Conservation (phyloP, 2,888 invertebrate genomes). For the Petrolisthes manimaculis region DNA sequence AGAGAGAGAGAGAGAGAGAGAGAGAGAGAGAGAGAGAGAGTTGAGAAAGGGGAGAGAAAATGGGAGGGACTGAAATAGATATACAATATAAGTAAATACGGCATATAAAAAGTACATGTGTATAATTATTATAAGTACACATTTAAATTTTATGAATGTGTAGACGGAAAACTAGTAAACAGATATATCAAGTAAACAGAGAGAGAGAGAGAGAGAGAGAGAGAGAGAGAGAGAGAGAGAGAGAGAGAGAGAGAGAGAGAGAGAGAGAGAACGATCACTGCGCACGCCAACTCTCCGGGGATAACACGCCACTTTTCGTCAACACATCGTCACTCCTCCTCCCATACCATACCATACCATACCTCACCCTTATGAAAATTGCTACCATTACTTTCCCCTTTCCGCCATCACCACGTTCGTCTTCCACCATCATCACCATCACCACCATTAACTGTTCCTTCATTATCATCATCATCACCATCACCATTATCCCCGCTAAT, state of each 20-base stretch:
- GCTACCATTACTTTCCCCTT: background rate
- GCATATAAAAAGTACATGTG: background rate
- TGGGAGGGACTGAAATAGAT: background rate
- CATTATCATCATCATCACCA: background rate
- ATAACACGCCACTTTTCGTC: too few species aligned
- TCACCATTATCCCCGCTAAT: too few species aligned
- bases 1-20: too few species aligned
- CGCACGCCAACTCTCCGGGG: too few species aligned
- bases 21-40: background rate
- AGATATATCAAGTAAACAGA: too few species aligned
- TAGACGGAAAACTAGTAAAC: too few species aligned
- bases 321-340: background rate
- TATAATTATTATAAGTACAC: background rate
- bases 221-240: constrained; percentile 28
- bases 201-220: background rate
- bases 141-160: background rate
- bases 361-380: background rate
- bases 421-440: background rate
- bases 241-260: constrained; percentile 6
- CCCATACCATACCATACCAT: background rate
- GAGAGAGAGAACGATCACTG: background rate
- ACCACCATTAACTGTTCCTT: background rate
- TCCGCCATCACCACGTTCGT: background rate
- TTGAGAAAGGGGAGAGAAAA: background rate
- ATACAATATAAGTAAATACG: background rate